These are phyloP conservation scores for Sphyrna mokarran DNA, from an alignment of 2,113 vertebrate species.

Conservation along the genomic window DNA sequence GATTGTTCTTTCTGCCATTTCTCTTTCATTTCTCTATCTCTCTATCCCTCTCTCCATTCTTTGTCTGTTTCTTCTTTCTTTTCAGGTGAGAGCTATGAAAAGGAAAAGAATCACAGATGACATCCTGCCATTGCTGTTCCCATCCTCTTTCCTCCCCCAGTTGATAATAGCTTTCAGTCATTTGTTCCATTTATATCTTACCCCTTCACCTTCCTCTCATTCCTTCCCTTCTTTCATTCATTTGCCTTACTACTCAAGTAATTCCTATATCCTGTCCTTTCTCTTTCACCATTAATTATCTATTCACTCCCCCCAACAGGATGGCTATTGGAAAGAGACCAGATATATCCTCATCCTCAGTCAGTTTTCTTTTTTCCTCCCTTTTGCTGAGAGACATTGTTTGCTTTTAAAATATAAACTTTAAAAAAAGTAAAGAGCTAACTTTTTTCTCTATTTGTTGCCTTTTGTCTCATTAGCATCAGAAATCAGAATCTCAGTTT, in stretches of 20 bases:
- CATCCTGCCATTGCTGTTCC: neutral
- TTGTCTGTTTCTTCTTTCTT: neutral
- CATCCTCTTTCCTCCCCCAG: neutral
- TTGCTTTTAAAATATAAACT: neutral
- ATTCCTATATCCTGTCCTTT: neutral
- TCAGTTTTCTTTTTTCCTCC: neutral
- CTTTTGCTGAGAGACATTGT: neutral
- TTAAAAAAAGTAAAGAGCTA: neutral
- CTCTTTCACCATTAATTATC: neutral
- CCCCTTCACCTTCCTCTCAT: neutral
- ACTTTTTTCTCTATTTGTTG: neutral
- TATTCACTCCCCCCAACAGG: neutral
- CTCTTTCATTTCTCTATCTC: neutral
- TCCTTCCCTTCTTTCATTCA: neutral
- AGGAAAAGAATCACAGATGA: neutral
- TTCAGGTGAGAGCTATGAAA: neutral
- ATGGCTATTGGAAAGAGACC: neutral
- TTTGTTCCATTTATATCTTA: neutral
- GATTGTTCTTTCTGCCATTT: neutral
- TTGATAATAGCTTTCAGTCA: neutral
- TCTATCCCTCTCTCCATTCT: neutral
- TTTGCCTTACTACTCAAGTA: neutral
- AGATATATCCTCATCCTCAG: neutral
- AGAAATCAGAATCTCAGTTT: neutral
- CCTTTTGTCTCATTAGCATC: neutral